Percentiles rank a stretch among this genome's conserved stretches.
These are phyloP conservation scores for Tragulus kanchil DNA, from an alignment of 2,113 vertebrate species.

Conservation along the genomic window DNA sequence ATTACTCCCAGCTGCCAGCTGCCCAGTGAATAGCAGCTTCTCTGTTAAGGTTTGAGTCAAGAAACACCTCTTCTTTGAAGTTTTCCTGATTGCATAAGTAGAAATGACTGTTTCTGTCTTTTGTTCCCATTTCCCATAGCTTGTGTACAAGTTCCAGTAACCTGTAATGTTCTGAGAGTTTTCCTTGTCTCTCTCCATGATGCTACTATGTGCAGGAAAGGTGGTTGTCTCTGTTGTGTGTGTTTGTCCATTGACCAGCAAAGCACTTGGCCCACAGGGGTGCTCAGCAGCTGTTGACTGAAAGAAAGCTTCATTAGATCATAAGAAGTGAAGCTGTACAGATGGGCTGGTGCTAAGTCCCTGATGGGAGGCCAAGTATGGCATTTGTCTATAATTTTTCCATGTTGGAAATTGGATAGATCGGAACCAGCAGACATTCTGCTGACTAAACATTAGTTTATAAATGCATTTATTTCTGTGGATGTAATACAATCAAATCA, in stretches of 20 bases:
- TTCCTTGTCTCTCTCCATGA: background rate
- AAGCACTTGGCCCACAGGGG: background rate
- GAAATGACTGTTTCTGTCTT: background rate
- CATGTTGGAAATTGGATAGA: background rate
- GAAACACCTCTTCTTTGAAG: conserved; percentile 8
- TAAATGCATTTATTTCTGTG: conserved; percentile 20
- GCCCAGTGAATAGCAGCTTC: background rate
- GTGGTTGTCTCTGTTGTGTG: background rate
- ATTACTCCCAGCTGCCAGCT: conserved; percentile 9
- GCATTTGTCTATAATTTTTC: background rate
- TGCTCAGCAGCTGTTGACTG: background rate
- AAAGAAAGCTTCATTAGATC: background rate
- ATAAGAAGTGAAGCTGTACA: background rate
- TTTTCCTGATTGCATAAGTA: background rate
- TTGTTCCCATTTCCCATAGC: background rate
- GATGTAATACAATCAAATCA: background rate
- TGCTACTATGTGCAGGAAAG: background rate
- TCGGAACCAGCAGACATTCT: background rate
- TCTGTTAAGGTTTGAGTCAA: conserved; percentile 26
- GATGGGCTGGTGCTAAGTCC: background rate
- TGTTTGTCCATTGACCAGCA: background rate
- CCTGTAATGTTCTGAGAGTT: background rate
- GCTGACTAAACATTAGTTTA: background rate
- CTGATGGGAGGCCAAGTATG: background rate
- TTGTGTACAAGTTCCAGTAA: background rate